Conservation (phyloP, 2,888 invertebrate species). For the Arrhopalites spinosus region DNA sequence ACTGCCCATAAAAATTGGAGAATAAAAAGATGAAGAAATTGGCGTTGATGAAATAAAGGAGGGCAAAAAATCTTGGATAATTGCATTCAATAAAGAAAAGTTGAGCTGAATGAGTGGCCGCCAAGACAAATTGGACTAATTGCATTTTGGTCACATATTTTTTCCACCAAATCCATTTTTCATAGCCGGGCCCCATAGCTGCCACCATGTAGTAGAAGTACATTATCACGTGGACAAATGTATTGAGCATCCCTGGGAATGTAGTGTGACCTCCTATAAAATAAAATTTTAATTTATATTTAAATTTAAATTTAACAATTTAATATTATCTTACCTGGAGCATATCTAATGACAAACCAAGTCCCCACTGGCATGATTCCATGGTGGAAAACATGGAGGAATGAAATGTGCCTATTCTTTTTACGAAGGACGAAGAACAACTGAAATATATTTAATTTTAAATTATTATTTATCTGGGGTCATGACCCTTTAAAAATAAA, state of each 20-base stretch:
- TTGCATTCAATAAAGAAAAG: conserved; percentile 88
- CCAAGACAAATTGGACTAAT: conserved; percentile 92
- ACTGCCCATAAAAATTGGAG: conserved; percentile 89
- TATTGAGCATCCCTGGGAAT: conserved; percentile 91
- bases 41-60: conserved; percentile 85
- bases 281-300: too few relatives aligned
- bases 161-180: conserved; percentile 89
- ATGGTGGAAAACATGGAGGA: too few relatives aligned
- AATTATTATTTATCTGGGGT: too few relatives aligned
- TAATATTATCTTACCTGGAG: too few relatives aligned
- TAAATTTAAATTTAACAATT: too few relatives aligned
- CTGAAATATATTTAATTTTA: too few relatives aligned
- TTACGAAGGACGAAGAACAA: too few relatives aligned
- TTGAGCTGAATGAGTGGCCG: conserved; percentile 92
- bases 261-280: conserved; percentile 93
- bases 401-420: too few relatives aligned
- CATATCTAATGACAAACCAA: too few relatives aligned
- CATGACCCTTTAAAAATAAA: too few relatives aligned
- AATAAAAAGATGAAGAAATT: conserved; percentile 91
- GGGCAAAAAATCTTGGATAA: conserved; percentile 67
- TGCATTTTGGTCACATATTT: conserved; percentile 93
- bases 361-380: too few relatives aligned
- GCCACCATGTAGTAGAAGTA: conserved; percentile 96
- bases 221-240: conserved; percentile 96
- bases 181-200: conserved; percentile 78